Base-by-base conservation (phyloP, 2,797 vertebrate genomes). In the Sebastes matsubarae region DNA sequence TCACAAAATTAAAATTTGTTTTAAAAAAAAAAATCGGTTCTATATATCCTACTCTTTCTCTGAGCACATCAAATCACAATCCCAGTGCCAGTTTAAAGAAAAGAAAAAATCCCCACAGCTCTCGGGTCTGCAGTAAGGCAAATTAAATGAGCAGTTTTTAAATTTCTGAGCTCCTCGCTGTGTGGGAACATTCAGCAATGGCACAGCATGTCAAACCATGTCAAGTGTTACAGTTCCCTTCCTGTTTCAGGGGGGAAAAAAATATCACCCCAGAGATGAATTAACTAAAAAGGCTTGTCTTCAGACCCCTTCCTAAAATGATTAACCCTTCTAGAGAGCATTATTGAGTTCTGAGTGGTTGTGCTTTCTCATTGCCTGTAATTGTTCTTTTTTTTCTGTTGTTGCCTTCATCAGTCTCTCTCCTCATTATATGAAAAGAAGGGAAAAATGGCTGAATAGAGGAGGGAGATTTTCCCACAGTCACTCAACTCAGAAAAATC, bases 381-480 rank as follows among this genome's bases (percentile, higher is more conserved):
- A 98, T 99, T 99, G 98, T 99, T 98, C 96, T 46, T 99, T 98
- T 99, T 98, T 98, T 97, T 93, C 95, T 92, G 94, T 96, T 96
- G 93, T 96, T 97, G 96, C 96, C 97, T 97, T 98, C 97, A 98
- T 99, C 97, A 97, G 97, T 96, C 97, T 97, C 96, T 97, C 96
- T 96, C 95, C 97, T 97, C 97, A 97, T 98, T 97, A 98, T 96
- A 94, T 95, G 93, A 96, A 96, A 95, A 95, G 94, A 94, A 92
- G 92, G 93, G 94, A 96, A 98, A 98, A 98, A 99, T 98, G 97
- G 96, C 95, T 99, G 98, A 99, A 99, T 99, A 97, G 98, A 96
- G 94, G 96, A 97, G 97, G 96, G 97, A 98, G 97, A 98, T 97
- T 99, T 99, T 99, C 98, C 98, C 98, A 99, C 98, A 99, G 98